Conservation (phyloP, 2,797 vertebrate species). For the Mormyrus proboscirostris region DNA sequence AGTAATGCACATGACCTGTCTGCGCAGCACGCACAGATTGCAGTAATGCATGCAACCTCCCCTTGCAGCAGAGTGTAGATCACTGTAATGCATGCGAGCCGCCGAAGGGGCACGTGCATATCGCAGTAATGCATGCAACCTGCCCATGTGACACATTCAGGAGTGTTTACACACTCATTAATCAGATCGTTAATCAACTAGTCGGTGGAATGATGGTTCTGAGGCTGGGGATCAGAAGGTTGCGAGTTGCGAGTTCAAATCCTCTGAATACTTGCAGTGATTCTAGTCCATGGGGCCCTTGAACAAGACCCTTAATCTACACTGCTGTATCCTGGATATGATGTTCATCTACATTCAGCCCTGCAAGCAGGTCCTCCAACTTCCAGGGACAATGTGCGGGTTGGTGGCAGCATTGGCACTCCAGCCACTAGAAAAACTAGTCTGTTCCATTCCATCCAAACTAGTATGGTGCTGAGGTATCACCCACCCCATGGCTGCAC, state of each 20-base stretch:
- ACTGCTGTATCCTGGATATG: not conserved
- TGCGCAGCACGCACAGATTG: not conserved
- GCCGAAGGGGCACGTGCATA: constrained; percentile 15
- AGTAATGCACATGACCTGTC: not conserved
- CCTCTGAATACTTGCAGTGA: not conserved
- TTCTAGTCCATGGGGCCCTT: not conserved
- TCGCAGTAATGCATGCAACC: constrained; percentile 37
- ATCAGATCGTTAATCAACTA: not conserved
- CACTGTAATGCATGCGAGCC: not conserved
- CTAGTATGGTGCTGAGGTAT: not conserved
- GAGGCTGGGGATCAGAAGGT: not conserved
- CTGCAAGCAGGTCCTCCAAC: not conserved
- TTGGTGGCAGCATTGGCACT: not conserved
- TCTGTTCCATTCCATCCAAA: not conserved
- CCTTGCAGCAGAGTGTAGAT: constrained; percentile 36
- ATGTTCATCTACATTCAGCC: not conserved
- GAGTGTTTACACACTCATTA: constrained; percentile 54
- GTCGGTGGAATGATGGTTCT: not conserved
- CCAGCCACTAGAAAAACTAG: not conserved
- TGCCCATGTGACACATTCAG: constrained; percentile 44
- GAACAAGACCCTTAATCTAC: not conserved
- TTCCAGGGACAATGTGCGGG: not conserved
- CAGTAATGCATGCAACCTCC: too few relatives aligned
- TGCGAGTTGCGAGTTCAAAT: not conserved
- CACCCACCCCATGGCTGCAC: not conserved